A percentile compares a stretch with the other conserved stretches of the same genome.
phyloP scores from a whole-genome alignment of 2,113 vertebrate genomes.

The Takifugu bimaculatus region DNA sequence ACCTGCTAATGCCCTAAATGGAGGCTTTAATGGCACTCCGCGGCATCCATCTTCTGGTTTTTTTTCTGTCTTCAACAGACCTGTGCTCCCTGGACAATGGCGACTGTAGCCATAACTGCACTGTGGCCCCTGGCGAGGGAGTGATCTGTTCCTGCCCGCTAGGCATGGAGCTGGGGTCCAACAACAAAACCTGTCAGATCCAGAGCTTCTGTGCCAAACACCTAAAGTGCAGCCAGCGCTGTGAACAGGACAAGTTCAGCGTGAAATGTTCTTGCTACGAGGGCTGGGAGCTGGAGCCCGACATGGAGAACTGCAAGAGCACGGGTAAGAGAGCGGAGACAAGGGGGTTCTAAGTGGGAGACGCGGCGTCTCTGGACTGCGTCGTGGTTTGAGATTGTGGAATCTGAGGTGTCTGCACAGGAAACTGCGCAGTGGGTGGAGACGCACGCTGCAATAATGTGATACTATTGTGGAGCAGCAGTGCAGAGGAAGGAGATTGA shows the following conservation, averaged over 20 bases:
- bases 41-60: background rate
- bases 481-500: slow-evolving; percentile 6
- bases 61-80: slow-evolving; percentile 35
- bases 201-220: slow-evolving; percentile 98
- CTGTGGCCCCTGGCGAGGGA: slow-evolving; percentile 88
- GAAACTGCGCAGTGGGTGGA: slow-evolving; percentile 37
- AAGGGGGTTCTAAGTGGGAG: background rate
- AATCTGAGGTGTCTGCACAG: slow-evolving; percentile 27
- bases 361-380: slow-evolving; percentile 2
- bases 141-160: slow-evolving; percentile 92
- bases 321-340: slow-evolving; percentile 71
- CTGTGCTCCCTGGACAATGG: slow-evolving; percentile 88
- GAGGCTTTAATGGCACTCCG: slow-evolving; percentile 1
- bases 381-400: slow-evolving; percentile 10
- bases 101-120: slow-evolving; percentile 95
- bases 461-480: slow-evolving; percentile 12
- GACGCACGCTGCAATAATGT: slow-evolving; percentile 13
- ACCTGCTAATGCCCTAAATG: background rate
- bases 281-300: slow-evolving; percentile 89
- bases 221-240: slow-evolving; percentile 96
- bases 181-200: slow-evolving; percentile 96
- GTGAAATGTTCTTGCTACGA: slow-evolving; percentile 97
- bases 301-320: slow-evolving; percentile 94
- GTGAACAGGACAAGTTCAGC: slow-evolving; percentile 91
- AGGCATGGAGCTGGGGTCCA: slow-evolving; percentile 87